Evolutionary conservation across 2,888 invertebrate genomes (phyloP), one percentile per base, ranked within the genome.

Genomic region (Drosophila anomalipes): DNA sequence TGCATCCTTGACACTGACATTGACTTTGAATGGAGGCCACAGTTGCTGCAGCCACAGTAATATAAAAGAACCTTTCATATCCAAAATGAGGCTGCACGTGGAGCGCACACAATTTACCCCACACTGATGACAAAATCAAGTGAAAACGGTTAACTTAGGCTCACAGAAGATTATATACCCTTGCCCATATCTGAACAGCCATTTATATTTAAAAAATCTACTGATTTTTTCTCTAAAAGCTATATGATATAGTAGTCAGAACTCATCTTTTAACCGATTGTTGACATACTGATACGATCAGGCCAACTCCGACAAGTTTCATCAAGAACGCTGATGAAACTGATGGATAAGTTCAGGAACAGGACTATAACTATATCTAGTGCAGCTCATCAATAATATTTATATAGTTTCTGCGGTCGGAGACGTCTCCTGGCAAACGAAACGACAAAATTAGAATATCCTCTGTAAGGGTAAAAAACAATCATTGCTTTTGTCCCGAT

Each of bases 1-100:
- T 69, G 61, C 83, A 89, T 86, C 88, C 89, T 89, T 86, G 86
- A 87, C 86, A 87, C 72, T 81, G 81, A 51, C 81, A 70, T 72
- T 86, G 86, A 74, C 86, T 82, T 72, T 79, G 67, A 56, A 72
- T 74, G 79, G 70, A 74, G 86, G 74, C 74, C 62, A 44, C 30
- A 32, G 41, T 30, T 57, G 41, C 26, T n/a, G 49, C 57, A 47
- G 30, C 12, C 30, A 19, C 44, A 44, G 57, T 33, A 16, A 59
- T 30, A 33, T 16, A 51, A 67, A 70, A 35, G 65, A 66, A 51
- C 51, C 41, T 61, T 58, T 64, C 52, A 37, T n/a, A n/a, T n/a
- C 51, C 61, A 33, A 28, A 60, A 63, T 28, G 64, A 41, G 56
- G 33, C 59, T 62, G 73, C 62, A 68, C 73, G 62, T 69, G 65